A percentile compares a stretch with the other conserved stretches of the same genome.
Evolutionary conservation across 2,113 vertebrate genomes (phyloP).

Genomic region (Falco punctatus): DNA sequence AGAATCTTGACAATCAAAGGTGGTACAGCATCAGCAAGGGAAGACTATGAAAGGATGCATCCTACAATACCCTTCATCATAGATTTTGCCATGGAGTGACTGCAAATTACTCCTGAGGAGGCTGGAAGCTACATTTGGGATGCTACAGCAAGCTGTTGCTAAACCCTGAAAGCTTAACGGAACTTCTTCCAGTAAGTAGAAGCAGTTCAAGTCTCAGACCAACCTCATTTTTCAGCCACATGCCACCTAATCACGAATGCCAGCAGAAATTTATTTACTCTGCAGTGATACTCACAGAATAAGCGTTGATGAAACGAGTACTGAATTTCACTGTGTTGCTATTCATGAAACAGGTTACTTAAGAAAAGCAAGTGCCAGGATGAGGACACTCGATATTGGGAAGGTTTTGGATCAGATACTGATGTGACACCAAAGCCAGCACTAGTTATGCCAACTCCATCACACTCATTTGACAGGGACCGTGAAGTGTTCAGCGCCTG

Average conservation of each 20-base stretch:
- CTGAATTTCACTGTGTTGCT: not conserved
- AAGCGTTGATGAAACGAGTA: not conserved
- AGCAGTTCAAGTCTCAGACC: not conserved
- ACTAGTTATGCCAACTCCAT: not conserved
- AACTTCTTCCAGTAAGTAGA: not conserved
- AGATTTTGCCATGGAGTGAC: not conserved
- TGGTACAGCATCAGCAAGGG: too few relatives aligned
- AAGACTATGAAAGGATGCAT: not conserved
- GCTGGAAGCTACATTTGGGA: too few relatives aligned
- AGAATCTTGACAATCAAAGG: too few relatives aligned
- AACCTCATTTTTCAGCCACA: not conserved
- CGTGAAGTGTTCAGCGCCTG: rapidly evolving
- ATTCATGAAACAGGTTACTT: not conserved
- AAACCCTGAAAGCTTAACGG: not conserved
- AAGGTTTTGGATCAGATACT: not conserved
- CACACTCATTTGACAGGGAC: not conserved
- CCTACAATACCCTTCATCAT: too few relatives aligned
- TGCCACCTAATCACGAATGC: not conserved
- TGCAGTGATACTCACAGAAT: not conserved
- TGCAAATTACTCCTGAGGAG: not conserved
- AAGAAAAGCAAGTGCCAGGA: not conserved
- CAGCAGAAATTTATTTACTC: not conserved
- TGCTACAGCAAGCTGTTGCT: not conserved
- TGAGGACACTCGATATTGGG: not conserved
- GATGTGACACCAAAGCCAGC: not conserved